Conservation (phyloP, 2,888 invertebrate species). For the Cephus spinipes region DNA sequence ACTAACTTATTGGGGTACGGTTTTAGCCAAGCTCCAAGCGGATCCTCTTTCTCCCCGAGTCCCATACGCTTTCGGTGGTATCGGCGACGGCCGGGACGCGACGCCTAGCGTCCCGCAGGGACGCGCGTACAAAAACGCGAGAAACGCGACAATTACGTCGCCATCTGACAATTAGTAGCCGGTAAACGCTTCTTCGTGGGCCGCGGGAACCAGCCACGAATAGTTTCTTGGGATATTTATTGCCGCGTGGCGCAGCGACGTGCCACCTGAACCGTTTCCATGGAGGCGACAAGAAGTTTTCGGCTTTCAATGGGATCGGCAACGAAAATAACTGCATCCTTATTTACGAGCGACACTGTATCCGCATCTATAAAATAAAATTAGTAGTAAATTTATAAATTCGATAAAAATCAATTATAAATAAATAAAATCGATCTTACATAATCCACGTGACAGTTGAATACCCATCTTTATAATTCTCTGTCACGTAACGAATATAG, state of each 20-base stretch:
- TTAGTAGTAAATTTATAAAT: background rate
- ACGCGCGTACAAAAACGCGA: constrained; percentile 49
- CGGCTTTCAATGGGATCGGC: constrained; percentile 10
- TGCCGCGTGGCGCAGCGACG: constrained; percentile 29
- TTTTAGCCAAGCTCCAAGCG: constrained; percentile 40
- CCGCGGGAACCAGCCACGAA: constrained; percentile 40
- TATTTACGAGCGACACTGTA: background rate
- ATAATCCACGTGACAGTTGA: background rate
- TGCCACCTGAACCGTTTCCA: constrained; percentile 30
- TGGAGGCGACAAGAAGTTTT: constrained; percentile 6
- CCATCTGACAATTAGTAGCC: constrained; percentile 63
- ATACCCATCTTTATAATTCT: background rate
- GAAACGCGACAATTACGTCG: constrained; percentile 60
- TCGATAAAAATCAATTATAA: background rate
- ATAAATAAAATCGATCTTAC: background rate
- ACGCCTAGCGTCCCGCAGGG: constrained; percentile 39
- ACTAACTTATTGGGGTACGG: constrained; percentile 48
- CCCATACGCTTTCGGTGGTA: background rate
- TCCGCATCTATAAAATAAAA: background rate
- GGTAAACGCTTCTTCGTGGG: constrained; percentile 51
- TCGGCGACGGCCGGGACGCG: background rate
- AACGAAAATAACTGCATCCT: constrained; percentile 1
- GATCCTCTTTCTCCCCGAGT: background rate
- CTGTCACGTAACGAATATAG: background rate
- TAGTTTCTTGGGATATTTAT: constrained; percentile 56